phyloP scores from a whole-genome alignment of 1,140 invertebrate genomes.

The Macrobrachium nipponense region DNA sequence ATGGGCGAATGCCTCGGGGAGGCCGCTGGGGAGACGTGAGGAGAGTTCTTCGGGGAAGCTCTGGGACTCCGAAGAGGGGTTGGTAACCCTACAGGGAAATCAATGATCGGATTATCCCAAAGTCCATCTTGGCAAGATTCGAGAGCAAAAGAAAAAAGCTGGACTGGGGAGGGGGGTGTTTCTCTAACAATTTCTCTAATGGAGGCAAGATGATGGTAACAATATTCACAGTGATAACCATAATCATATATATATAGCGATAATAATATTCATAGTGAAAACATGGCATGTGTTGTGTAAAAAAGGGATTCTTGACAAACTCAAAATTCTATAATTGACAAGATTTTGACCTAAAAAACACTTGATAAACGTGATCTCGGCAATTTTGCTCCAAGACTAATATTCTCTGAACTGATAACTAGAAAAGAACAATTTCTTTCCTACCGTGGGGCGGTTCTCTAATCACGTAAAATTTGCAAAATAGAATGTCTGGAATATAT shows the following conservation, averaged over 20 bases:
- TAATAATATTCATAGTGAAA: not conserved
- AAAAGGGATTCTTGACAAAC: too few species aligned
- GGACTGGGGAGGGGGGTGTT: not conserved
- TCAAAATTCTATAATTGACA: too few species aligned
- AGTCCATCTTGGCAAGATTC: not conserved
- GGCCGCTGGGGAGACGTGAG: conserved; percentile 27
- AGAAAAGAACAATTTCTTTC: too few species aligned
- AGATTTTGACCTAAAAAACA: too few species aligned
- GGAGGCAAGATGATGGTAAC: too few species aligned
- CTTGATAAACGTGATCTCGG: too few species aligned
- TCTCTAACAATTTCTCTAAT: not conserved
- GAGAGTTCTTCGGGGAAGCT: conserved; percentile 36
- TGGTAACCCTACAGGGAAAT: conserved; percentile 28
- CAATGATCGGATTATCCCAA: not conserved
- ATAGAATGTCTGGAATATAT: too few species aligned
- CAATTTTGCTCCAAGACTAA: too few species aligned
- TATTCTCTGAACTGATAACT: too few species aligned
- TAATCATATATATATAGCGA: not conserved
- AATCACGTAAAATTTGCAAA: too few species aligned
- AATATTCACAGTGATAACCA: conserved; percentile 15
- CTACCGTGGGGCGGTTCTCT: too few species aligned
- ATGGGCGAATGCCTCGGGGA: conserved; percentile 53
- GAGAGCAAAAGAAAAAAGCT: not conserved
- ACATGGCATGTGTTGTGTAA: too few species aligned
- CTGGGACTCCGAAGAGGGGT: conserved; percentile 52